Conservation (phyloP, 2,888 invertebrate species). For the Eretmocerus hayati region DNA sequence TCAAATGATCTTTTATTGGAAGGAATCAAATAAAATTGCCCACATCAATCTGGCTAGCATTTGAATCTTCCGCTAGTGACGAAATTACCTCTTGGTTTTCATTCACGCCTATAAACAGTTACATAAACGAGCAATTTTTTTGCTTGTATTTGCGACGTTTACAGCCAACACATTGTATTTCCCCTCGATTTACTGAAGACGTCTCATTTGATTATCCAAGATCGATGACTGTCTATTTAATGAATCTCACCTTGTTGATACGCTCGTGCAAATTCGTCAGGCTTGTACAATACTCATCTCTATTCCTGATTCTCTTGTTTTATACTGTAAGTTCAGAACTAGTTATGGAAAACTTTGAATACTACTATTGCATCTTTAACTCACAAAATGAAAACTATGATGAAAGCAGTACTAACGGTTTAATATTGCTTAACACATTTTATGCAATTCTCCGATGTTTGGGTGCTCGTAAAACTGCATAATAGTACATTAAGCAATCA, state of each 20-base stretch:
- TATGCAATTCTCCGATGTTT: too few relatives aligned
- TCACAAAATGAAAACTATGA: too few relatives aligned
- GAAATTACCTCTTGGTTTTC: neutral
- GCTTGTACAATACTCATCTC: neutral
- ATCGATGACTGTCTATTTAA: slow-evolving; percentile 8
- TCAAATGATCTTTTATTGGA: too few relatives aligned
- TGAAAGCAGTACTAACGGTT: too few relatives aligned
- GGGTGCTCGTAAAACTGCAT: too few relatives aligned
- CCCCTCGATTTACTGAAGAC: too few relatives aligned
- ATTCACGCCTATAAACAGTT: neutral
- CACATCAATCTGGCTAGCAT: neutral
- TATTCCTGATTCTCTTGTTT: neutral
- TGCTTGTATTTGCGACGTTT: neutral
- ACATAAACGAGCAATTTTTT: neutral
- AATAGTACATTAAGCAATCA: too few relatives aligned
- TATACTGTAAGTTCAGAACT: too few relatives aligned
- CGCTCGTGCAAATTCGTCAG: neutral
- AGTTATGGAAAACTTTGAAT: too few relatives aligned
- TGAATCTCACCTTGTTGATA: neutral
- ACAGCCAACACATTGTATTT: too few relatives aligned
- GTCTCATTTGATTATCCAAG: slow-evolving; percentile 13
- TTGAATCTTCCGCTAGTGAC: neutral
- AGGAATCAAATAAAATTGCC: neutral
- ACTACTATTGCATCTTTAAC: too few relatives aligned
- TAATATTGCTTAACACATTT: too few relatives aligned